Evolutionary conservation across 2,888 invertebrate genomes (phyloP), one percentile per base, ranked within the genome.

Genomic region (Clostera curtula): DNA sequence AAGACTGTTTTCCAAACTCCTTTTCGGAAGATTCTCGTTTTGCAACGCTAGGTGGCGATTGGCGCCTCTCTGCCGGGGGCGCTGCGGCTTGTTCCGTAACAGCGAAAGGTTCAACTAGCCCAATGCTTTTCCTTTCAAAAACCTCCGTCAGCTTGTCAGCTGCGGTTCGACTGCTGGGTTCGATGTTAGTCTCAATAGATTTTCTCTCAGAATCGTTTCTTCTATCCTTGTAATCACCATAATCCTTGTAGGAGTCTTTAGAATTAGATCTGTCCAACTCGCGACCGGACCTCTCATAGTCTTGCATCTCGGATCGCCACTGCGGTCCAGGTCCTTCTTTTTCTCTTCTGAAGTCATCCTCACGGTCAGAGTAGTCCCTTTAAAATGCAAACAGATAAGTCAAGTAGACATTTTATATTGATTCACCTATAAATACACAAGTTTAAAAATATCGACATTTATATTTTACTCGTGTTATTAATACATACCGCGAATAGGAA

Each of bases 201-300:
- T 86, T 86, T 27, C 79, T 73, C 15, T 83, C 75, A 26, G 77
- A 59, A 21, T 87, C 87, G 40, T 68, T 68, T 53, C 86, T 77
- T 42, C 83, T 70, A 17, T 72, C 80, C 71, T 76, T 79, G 29
- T 85, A 84, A 15, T 77, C 84, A 24, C 63, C 74, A 22, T 68
- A 65, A 21, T 86, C 86, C 47, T 86, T 86, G 34, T 87, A 86
- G 8, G 71, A 68, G 38, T 87, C 87, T 35, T 75, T 73, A 5
- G 84, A 73, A 42, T 74, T 82, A 2, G 86, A 77, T 39, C 83
- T 64, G 33, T 85, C 83, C 31, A 82, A 50, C 24, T 83, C 82
- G 18, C 79, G 59, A 3, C 67, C 70, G 35, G 73, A 50, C 46
- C 76, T 67, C 33, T 83, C 82, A 43, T 79, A 80, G 49, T 83